Base-by-base conservation (phyloP, 2,797 vertebrate genomes). In the Diceros bicornis region DNA sequence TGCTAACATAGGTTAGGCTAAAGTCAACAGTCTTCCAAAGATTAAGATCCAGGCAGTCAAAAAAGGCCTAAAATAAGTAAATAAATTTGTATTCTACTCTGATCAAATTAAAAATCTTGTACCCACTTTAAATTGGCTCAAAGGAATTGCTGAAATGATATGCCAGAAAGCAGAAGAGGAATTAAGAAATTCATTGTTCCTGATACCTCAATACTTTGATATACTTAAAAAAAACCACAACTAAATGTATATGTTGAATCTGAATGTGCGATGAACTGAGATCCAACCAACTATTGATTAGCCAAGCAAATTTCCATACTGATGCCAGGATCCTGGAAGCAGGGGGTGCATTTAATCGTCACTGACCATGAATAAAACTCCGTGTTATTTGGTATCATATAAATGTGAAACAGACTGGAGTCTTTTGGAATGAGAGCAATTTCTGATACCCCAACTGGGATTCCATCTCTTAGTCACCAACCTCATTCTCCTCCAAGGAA, bases 391-490 rank as follows among this genome's bases (percentile, higher is more conserved):
- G 7, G 25, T 44, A 23, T 62, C 14, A 55, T 18, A 14, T 79
- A 77, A 93, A 69, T 82, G n/a, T 78, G 59, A 81, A 83, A 34
- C 29, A 29, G 34, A 52, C 10, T 17, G 18, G 25, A 9, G 14
- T 95, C 37, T 88, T 87, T 83, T 37, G 41, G 74, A 94, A 88
- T 85, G 52, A 57, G 5, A 88, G 57, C 88, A n/a, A 94, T 72
- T 88, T 72, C 52, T 88, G 55, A 61, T 47, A 81, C 0, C 20
- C 55, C 77, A 52, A 62, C 4, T 25, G 7, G 17, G 41, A 90
- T 88, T 47, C 34, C 4, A 9, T 64, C 13, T 90, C 66, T 88
- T 69, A 20, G 62, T 82, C 47, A 64, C 18, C 64, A 71, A 68
- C 3, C 21, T 87, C 13, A 32, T 69, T 91, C 29, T 66, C 14